phyloP scores from a whole-genome alignment of 2,113 vertebrate genomes.

The Paratilapia polleni region DNA sequence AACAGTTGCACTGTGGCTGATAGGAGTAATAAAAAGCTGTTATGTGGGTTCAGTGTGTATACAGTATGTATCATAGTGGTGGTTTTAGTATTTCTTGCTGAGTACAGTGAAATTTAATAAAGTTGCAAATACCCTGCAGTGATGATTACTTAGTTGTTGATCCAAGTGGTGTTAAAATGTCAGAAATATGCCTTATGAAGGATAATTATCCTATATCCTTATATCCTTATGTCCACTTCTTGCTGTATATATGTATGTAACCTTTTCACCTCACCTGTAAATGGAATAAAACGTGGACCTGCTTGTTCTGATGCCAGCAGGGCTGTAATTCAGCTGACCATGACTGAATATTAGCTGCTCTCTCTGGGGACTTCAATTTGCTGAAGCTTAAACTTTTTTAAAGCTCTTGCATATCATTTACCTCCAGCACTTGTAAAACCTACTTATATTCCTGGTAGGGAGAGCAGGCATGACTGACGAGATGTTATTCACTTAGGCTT shows the following conservation, averaged over 20 bases:
- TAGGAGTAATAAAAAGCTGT: background rate
- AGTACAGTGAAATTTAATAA: background rate
- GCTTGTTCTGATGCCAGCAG: background rate
- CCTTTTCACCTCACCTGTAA: conserved; percentile 9
- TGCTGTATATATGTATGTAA: background rate
- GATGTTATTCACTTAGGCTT: conserved; percentile 33
- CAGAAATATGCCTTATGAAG: background rate
- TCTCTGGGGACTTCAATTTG: conserved; percentile 24
- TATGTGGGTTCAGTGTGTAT: background rate
- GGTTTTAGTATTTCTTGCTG: background rate
- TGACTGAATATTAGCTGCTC: conserved; percentile 36
- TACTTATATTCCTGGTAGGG: conserved; percentile 4
- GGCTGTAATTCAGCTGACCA: conserved; percentile 24
- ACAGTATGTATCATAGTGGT: background rate
- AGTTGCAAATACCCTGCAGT: background rate
- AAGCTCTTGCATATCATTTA: conserved; percentile 44
- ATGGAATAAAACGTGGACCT: background rate
- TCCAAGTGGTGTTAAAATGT: background rate
- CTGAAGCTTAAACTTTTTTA: background rate
- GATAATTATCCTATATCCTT: background rate
- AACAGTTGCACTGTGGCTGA: background rate
- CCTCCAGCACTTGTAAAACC: conserved; percentile 29
- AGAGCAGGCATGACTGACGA: conserved; percentile 21
- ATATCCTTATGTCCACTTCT: background rate
- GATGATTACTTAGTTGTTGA: background rate